Percentiles rank a stretch among this genome's conserved stretches.
Conservation (phyloP, 2,797 vertebrate genomes). For the Brachymystax lenok region DNA sequence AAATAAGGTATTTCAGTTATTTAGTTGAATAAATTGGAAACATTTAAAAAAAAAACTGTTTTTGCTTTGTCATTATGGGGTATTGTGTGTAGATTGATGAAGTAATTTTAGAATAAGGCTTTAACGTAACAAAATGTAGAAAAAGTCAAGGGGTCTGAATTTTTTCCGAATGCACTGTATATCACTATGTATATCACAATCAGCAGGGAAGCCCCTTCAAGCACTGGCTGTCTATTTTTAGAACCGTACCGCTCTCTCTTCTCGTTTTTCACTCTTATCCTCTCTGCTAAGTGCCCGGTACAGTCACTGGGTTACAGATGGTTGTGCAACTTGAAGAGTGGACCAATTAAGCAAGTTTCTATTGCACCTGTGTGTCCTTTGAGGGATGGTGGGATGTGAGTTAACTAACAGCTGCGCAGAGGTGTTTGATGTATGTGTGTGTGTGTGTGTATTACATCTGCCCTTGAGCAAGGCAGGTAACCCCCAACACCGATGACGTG, state of each 20-base stretch:
- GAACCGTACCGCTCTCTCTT: conserved; percentile 22
- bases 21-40: too few relatives aligned
- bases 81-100: too few relatives aligned
- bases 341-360: conserved; percentile 6
- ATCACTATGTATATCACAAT: conserved; percentile 30
- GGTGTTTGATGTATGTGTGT: not conserved
- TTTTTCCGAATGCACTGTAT: not conserved
- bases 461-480: too few relatives aligned
- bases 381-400: not conserved
- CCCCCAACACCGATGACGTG: too few relatives aligned
- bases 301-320: conserved; percentile 13
- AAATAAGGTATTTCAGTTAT: too few relatives aligned
- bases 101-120: too few relatives aligned
- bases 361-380: conserved; percentile 8
- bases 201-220: conserved; percentile 29
- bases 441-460: not conserved
- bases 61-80: too few relatives aligned
- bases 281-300: not conserved
- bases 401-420: not conserved
- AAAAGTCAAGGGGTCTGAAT: too few relatives aligned
- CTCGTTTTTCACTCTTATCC: not conserved
- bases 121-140: too few relatives aligned
- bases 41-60: too few relatives aligned
- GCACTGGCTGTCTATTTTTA: conserved; percentile 21
- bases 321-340: not conserved